Evolutionary conservation across 1,140 invertebrate genomes (phyloP), one percentile per base, ranked within the genome.

Genomic region (Musca vetustissima): DNA sequence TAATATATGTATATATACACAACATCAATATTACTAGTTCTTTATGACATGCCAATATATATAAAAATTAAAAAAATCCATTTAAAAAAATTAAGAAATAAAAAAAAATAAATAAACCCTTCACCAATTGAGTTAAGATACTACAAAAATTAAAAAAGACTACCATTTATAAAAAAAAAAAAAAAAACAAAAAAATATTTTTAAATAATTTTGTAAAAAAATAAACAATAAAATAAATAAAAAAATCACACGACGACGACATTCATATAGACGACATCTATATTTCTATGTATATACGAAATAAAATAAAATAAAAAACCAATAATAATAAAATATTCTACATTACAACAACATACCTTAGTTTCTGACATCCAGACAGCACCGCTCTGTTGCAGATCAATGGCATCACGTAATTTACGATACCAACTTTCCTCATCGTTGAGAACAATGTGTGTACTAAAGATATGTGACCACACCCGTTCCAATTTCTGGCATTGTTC

Each of bases 341-440:
- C n/a, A n/a, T 57, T 25, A 57, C 19, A 55, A 50, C 25, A 28
- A 75, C 77, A 84, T 86, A 95, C 94, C 91, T 96, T 96, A 19
- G 92, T 92, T 85, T 98, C 96, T 65, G 94, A 95, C 88, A 98
- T 97, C 97, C 97, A 99, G 4, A 98, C 89, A 55, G 95, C 92
- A 59, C 93, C 90, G 73, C 92, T 90, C 83, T 99, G 97, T 74
- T 98, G 94, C 73, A 95, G 89, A 74, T 97, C 95, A 71, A 99
- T 93, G 50, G 96, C 88, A 77, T 98, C 96, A 66, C 92, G 86
- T 3, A 99, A 85, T 78, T 97, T 97, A 72, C 91, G 87, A 81
- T 97, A 99, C 97, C 97, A 99, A 17, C 91, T 91, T 79, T 94
- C 94, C 48, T 93, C 93, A 70, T 93, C 90, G 71, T 88, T 92